phyloP scores from a whole-genome alignment of 2,797 vertebrate genomes.

The Pampus argenteus region DNA sequence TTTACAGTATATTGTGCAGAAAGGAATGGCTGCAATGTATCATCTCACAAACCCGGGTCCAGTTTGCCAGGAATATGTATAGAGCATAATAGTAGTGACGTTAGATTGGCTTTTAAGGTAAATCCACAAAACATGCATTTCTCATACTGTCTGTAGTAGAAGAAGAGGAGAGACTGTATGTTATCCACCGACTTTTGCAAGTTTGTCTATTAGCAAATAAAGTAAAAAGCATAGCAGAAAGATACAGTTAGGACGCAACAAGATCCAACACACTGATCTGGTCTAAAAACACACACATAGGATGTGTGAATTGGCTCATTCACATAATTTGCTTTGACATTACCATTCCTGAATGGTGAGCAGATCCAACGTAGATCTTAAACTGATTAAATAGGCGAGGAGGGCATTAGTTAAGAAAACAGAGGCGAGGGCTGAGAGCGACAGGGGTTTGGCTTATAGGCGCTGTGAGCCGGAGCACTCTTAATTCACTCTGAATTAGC shows the following conservation, averaged over 20 bases:
- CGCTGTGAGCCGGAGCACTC: conserved; percentile 61
- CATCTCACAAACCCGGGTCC: conserved; percentile 19
- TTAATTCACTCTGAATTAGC: conserved; percentile 80
- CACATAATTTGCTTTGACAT: conserved; percentile 80
- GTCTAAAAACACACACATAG: conserved; percentile 54
- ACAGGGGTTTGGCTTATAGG: conserved; percentile 75
- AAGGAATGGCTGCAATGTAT: conserved; percentile 29
- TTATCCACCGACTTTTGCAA: neutral
- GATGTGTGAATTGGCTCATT: conserved; percentile 72
- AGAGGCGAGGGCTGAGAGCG: conserved; percentile 65
- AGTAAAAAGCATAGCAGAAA: conserved; percentile 34
- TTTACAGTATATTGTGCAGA: conserved; percentile 57
- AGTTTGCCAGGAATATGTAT: conserved; percentile 14
- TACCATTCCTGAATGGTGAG: conserved; percentile 73
- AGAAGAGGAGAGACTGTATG: neutral
- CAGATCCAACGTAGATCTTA: conserved; percentile 70
- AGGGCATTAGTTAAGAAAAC: conserved; percentile 86
- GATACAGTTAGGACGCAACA: conserved; percentile 41
- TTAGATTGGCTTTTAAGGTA: conserved; percentile 6
- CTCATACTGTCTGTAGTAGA: neutral
- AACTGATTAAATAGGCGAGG: conserved; percentile 74
- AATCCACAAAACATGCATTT: conserved; percentile 19
- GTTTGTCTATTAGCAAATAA: conserved; percentile 24
- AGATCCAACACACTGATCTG: conserved; percentile 39
- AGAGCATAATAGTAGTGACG: conserved; percentile 11